Conservation (phyloP, 2,113 vertebrate genomes). For the Ondatra zibethicus region DNA sequence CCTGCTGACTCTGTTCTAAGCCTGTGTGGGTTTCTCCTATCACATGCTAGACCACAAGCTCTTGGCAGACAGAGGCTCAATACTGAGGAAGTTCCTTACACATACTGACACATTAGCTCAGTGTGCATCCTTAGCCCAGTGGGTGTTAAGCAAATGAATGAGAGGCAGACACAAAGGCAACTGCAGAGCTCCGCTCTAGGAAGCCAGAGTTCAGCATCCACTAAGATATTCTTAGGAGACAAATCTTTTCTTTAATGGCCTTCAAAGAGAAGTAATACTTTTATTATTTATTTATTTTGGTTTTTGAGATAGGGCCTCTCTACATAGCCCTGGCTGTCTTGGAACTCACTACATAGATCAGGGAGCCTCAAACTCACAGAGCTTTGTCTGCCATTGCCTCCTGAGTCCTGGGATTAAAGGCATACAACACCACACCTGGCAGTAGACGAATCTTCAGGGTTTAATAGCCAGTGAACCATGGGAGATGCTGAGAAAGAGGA, state of each 20-base stretch:
- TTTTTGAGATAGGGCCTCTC: background rate
- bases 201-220: constrained; percentile 14
- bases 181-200: background rate
- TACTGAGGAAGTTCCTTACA: background rate
- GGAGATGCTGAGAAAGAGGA: background rate
- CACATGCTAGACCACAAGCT: background rate
- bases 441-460: background rate
- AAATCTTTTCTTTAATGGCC: background rate
- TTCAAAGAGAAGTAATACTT: background rate
- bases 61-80: constrained; percentile 12
- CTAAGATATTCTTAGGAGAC: background rate
- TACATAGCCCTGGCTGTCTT: background rate
- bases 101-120: background rate
- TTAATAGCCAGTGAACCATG: background rate
- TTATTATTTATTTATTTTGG: background rate
- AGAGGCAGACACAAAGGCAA: background rate
- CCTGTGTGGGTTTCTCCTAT: constrained; percentile 38
- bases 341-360: background rate
- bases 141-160: background rate
- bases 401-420: background rate
- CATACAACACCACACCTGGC: too few relatives aligned
- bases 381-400: background rate
- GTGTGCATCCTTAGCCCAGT: background rate
- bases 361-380: background rate
- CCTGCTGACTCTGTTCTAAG: constrained; percentile 13